Evolutionary conservation across 2,797 vertebrate genomes (phyloP).

Genomic region (Natrix natrix): DNA sequence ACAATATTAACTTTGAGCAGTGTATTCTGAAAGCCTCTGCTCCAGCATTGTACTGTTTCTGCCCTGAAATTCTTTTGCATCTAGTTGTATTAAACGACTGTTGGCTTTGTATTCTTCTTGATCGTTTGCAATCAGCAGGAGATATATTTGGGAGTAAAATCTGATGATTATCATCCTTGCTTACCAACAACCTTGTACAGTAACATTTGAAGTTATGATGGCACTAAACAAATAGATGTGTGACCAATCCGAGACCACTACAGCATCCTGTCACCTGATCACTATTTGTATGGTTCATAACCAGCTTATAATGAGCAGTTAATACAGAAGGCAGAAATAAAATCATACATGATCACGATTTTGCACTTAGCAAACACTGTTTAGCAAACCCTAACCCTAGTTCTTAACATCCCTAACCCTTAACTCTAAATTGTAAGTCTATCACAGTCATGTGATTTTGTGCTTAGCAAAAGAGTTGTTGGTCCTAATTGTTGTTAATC

Average conservation of each 20-base stretch:
- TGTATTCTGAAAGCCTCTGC: not conserved
- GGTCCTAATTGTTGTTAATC: not conserved
- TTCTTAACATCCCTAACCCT: not conserved
- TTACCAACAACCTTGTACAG: not conserved
- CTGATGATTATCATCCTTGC: not conserved
- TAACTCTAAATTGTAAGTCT: not conserved
- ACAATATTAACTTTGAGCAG: not conserved
- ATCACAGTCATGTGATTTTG: not conserved
- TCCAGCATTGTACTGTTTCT: not conserved
- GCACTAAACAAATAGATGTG: not conserved
- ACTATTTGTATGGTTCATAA: not conserved
- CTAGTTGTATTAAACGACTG: not conserved
- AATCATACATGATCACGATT: not conserved
- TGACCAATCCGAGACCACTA: not conserved
- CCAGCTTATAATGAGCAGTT: not conserved
- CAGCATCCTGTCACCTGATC: not conserved
- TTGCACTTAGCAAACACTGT: not conserved
- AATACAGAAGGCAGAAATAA: not conserved
- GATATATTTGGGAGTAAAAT: not conserved
- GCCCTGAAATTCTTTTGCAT: not conserved
- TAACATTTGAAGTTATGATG: not conserved
- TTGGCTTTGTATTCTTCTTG: not conserved
- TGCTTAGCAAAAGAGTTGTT: not conserved
- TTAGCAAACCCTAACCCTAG: not conserved
- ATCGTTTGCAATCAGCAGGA: not conserved